Percentiles rank a stretch among this genome's conserved stretches.
These are phyloP conservation scores for Nothura maculosa DNA, from an alignment of 2,797 vertebrate species.

Conservation along the genomic window DNA sequence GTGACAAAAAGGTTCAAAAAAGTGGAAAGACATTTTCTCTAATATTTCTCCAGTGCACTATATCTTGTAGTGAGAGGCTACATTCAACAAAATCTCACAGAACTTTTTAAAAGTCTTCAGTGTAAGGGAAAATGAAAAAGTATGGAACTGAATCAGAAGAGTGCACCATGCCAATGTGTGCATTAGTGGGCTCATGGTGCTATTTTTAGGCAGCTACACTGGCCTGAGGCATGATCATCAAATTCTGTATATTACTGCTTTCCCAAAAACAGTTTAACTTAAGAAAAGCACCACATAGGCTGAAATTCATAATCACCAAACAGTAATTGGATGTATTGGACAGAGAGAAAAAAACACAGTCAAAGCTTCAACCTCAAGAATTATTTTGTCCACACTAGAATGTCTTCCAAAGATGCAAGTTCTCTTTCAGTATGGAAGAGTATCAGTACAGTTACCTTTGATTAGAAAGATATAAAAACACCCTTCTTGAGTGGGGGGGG, in stretches of 20 bases:
- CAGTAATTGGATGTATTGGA: accelerated
- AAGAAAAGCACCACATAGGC: neutral
- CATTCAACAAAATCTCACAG: neutral
- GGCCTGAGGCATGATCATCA: neutral
- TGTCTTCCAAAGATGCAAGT: neutral
- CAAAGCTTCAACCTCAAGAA: neutral
- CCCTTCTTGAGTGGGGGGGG: no score
- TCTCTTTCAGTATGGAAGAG: neutral
- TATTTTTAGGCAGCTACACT: neutral
- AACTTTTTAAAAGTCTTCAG: neutral
- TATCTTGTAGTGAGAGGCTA: neutral
- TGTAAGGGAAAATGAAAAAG: neutral
- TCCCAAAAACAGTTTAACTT: neutral
- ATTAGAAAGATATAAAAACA: neutral
- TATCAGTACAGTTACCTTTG: neutral
- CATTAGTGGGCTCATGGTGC: neutral
- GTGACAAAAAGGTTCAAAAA: neutral
- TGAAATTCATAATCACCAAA: neutral
- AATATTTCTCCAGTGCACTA: neutral
- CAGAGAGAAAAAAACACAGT: neutral
- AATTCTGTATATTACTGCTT: neutral
- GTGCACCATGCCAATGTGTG: accelerated
- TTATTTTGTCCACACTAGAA: neutral
- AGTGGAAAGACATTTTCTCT: neutral
- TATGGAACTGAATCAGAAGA: neutral